Base-by-base conservation (phyloP, 2,888 invertebrate genomes). In the Pollenia amentaria region DNA sequence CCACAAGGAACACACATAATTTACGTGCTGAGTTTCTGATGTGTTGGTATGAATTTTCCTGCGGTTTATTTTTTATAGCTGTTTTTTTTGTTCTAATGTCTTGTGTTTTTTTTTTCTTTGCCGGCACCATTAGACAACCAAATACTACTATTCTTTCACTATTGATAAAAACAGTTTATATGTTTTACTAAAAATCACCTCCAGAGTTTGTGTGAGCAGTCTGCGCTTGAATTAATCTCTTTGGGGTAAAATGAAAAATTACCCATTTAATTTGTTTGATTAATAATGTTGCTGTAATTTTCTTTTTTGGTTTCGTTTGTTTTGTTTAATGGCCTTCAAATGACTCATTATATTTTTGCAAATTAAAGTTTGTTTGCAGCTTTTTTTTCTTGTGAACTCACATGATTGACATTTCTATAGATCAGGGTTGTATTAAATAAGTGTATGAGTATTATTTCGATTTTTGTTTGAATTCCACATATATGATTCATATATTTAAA, bases 1-100 rank as follows among this genome's bases (percentile, higher is more conserved):
- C 92, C 93, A 91, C 92, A 92, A 92, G 93, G 91, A 87, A 87
- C 92, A 90, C 91, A 91, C 93, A 93, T 93, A 92, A 93, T 92
- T 93, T 93, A 93, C 92, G 92, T 93, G 93, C 92, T 92, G 92
- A 90, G 93, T 92, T 91, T 91, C 91, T 87, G 88, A 88, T 88
- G 84, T 85, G 84, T 87, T 78, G 76, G 46, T 80, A 55, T 62
- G 69, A 53, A 64, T 55, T 83, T 70, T 72, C 48, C 46, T 46
- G 21, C 46, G 16, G 29, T 73, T 76, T 64, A 3, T 16, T 64
- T 60, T 55, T 40, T 55, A 1, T 42, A 29, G 29, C 29, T 76
- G 7, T 14, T 65, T 7, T 44, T 55, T 16, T 67, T 38, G 38
- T 62, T 57, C 29, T 16, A 14, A 16, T 72, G 29, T 53, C 53